Base-by-base conservation (phyloP, 1,140 invertebrate species). In the Himalopsyche phryganea region DNA sequence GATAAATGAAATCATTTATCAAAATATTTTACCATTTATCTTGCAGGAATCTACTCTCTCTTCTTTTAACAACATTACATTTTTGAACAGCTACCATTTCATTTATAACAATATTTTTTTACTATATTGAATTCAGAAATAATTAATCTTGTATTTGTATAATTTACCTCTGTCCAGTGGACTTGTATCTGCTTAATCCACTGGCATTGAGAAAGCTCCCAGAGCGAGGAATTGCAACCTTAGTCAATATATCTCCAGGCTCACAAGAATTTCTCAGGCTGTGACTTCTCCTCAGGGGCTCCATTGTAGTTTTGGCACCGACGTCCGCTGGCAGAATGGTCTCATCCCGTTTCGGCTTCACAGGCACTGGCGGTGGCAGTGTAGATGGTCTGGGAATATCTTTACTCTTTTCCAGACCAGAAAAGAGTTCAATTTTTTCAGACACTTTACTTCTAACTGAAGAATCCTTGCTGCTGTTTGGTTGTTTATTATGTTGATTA, bases 121-220 rank as follows among this genome's bases (percentile, higher is more conserved):
- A n/a, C n/a, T n/a, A n/a, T n/a, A n/a, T n/a, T n/a, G n/a, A n/a
- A n/a, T n/a, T n/a, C n/a, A n/a, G n/a, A n/a, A n/a, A n/a, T n/a
- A n/a, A n/a, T n/a, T n/a, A n/a, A n/a, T n/a, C n/a, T n/a, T n/a
- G n/a, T n/a, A n/a, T n/a, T n/a, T n/a, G n/a, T n/a, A n/a, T n/a
- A n/a, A 13, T 69, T 66, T 74, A 83, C 81, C 81, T 81, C 58
- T 81, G 78, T 58, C 77, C 75, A 65, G 81, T 82, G 32, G 83
- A 85, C 70, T 86, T 86, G 66, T 87, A 86, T 53, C 83, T 76
- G 14, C 82, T 85, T 35, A 85, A 71, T 7, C 84, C 84, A n/a
- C 85, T 85, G 14, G 88, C 84, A 66, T 90, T 91, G 0, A 92
- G 72, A 65, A 92, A 92, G 67, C 90, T 92, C 1, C 87, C 85